Evolutionary conservation across 2,888 invertebrate species (phyloP).

Genomic region (Litoditis marina): DNA sequence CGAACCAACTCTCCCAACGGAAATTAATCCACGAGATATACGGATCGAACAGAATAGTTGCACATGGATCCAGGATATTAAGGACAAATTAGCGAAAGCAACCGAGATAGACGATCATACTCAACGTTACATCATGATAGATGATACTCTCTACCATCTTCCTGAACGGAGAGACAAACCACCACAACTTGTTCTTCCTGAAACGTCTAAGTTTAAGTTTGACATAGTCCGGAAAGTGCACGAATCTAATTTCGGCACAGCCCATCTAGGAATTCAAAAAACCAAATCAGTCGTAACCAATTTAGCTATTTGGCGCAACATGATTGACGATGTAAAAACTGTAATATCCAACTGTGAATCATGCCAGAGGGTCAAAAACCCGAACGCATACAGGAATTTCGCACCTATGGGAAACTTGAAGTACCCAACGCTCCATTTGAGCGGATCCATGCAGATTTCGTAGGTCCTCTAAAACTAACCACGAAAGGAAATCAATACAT

Average conservation of each 20-base stretch:
- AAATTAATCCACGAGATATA: no score
- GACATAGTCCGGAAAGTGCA: neutral
- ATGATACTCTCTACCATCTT: no score
- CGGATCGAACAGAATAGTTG: no score
- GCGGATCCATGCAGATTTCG: constrained; percentile 3
- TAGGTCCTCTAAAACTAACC: constrained; percentile 22
- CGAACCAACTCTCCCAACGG: no score
- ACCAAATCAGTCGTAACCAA: neutral
- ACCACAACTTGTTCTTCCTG: neutral
- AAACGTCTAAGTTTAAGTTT: neutral
- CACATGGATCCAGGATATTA: no score
- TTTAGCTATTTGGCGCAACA: neutral
- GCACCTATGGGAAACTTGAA: neutral
- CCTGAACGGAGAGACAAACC: no score
- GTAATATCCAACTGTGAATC: neutral
- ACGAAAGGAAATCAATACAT: constrained; percentile 14
- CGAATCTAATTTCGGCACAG: neutral
- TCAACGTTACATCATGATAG: no score
- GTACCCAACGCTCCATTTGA: neutral
- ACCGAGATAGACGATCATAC: no score
- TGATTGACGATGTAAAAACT: neutral
- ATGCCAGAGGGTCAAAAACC: constrained; percentile 1
- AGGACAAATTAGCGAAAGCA: no score
- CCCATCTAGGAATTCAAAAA: neutral
- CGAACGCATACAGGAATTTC: neutral